A percentile compares a stretch with the other conserved stretches of the same genome.
Conservation (phyloP, 2,113 vertebrate genomes). For the Sminthopsis crassicaudata region DNA sequence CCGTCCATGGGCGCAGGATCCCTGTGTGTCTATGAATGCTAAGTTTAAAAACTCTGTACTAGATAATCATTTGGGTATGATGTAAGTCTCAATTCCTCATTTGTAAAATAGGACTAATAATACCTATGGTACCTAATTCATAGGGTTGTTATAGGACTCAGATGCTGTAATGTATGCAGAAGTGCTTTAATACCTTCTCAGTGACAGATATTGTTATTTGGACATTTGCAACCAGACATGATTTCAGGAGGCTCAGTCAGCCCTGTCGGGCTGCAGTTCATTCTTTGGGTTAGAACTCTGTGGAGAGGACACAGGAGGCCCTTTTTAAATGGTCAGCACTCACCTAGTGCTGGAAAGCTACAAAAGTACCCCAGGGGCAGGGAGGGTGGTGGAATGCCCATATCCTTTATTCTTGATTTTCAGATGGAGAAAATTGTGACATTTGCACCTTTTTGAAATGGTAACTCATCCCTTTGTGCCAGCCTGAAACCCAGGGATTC, state of each 20-base stretch:
- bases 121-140: neutral
- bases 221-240: neutral
- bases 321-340: neutral
- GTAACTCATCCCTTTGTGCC: conserved; percentile 66
- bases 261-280: too few species aligned
- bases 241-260: neutral
- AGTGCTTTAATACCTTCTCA: neutral
- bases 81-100: neutral
- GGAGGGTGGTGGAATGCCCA: conserved; percentile 64
- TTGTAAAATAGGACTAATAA: neutral
- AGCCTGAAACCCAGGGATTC: conserved; percentile 51
- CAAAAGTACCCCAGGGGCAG: conserved; percentile 58
- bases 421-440: conserved; percentile 66
- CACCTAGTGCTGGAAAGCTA: neutral
- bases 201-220: neutral
- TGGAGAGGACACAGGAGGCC: too few species aligned
- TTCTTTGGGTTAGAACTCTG: neutral
- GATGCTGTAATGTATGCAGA: neutral
- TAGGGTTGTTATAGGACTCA: neutral
- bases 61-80: neutral
- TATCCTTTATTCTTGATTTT: conserved; percentile 40
- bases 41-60: neutral
- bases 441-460: conserved; percentile 51
- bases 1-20: too few species aligned
- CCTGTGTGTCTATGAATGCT: neutral